Conservation (phyloP, 92 coral and sea anemone species). For the Bergia puertoricense region DNA sequence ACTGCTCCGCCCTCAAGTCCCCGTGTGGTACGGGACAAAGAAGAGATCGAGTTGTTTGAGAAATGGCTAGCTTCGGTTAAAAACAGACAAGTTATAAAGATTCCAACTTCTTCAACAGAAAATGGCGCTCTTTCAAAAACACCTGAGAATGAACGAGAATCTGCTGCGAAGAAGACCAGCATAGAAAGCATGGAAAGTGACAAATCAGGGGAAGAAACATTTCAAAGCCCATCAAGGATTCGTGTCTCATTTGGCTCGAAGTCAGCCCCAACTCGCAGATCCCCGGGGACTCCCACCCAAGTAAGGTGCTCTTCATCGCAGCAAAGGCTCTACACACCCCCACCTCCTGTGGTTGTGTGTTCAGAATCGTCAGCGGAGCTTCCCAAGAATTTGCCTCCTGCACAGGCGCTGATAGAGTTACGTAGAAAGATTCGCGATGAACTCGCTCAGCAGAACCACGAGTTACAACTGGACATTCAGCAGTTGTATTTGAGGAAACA, state of each 20-base stretch:
- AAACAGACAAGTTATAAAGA: slow-evolving; percentile 45
- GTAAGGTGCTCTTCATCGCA: slow-evolving; percentile 57
- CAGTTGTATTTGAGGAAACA: slow-evolving; percentile 75
- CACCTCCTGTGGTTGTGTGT: slow-evolving; percentile 55
- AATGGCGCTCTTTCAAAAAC: slow-evolving; percentile 3
- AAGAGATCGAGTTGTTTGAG: background rate
- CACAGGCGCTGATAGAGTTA: slow-evolving; percentile 75
- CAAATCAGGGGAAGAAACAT: slow-evolving; percentile 4
- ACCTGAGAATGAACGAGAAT: background rate
- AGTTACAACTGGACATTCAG: slow-evolving; percentile 82
- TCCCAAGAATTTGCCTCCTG: slow-evolving; percentile 72
- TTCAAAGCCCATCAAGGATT: background rate
- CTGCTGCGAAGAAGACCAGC: background rate
- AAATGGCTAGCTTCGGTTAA: slow-evolving; percentile 27
- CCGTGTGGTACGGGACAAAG: slow-evolving; percentile 42
- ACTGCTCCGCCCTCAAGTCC: slow-evolving; percentile 77
- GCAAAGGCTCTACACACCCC: slow-evolving; percentile 35
- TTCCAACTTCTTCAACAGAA: slow-evolving; percentile 65
- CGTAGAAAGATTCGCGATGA: slow-evolving; percentile 79
- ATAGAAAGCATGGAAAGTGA: slow-evolving; percentile 13
- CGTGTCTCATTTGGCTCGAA: slow-evolving; percentile 52
- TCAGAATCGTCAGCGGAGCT: slow-evolving; percentile 63
- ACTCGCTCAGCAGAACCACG: slow-evolving; percentile 75
- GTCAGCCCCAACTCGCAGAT: slow-evolving; percentile 64
- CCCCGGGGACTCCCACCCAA: slow-evolving; percentile 19